These are phyloP conservation scores for Cyrtorhinus lividipennis DNA, from an alignment of 1,140 invertebrate species.

Conservation along the genomic window DNA sequence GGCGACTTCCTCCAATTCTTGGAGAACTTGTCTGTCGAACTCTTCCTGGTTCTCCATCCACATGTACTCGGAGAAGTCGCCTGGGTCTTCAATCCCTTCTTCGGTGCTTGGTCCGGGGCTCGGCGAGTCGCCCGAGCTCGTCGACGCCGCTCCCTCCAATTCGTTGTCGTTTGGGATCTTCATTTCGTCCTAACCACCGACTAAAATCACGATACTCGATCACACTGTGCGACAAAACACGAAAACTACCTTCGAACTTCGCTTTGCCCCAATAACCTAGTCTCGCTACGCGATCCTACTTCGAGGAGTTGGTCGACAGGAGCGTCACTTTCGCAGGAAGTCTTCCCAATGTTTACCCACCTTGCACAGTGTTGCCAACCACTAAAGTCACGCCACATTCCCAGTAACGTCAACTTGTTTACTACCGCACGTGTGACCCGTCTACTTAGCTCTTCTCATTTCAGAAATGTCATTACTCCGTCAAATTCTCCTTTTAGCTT, in stretches of 20 bases:
- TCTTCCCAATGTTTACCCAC: too few relatives aligned
- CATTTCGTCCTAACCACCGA: too few relatives aligned
- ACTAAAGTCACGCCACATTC: neutral
- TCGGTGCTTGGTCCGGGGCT: neutral
- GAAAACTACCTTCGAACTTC: neutral
- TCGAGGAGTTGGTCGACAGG: neutral
- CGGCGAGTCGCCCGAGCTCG: neutral
- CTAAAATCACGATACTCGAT: too few relatives aligned
- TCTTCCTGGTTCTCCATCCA: conserved; percentile 87
- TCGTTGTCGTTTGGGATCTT: conserved; percentile 2
- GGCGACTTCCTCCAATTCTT: neutral
- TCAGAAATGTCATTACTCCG: too few relatives aligned
- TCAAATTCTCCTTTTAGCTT: too few relatives aligned
- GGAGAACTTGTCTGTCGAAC: conserved; percentile 62
- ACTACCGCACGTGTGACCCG: neutral
- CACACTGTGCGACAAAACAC: neutral
- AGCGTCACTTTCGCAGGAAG: neutral
- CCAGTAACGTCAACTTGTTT: neutral
- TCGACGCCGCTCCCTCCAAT: neutral
- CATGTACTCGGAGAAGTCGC: conserved; percentile 70
- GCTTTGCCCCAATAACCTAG: conserved; percentile 1
- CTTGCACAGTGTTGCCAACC: neutral
- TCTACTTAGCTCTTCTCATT: neutral
- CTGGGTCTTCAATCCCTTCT: neutral
- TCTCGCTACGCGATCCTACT: neutral